Conservation (phyloP, 2,797 vertebrate species). For the Sebastiscus albofasciatus region DNA sequence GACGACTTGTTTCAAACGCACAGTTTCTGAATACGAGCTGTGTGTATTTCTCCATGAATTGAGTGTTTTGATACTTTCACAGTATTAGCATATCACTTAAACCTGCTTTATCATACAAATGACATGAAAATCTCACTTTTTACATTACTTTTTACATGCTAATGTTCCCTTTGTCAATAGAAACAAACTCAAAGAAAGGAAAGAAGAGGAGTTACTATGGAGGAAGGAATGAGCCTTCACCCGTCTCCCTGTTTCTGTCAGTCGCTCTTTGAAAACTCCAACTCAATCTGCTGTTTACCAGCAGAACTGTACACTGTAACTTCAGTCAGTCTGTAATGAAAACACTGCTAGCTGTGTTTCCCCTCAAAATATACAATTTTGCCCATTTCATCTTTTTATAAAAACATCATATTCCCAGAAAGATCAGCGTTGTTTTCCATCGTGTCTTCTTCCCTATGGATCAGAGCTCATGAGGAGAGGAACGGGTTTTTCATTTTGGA, state of each 20-base stretch:
- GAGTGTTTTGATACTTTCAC: no score
- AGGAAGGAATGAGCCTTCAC: slow-evolving; percentile 15
- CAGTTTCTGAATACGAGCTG: no score
- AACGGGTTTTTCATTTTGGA: background rate
- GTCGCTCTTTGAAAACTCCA: background rate
- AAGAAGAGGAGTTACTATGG: slow-evolving; percentile 22
- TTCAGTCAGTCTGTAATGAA: no score
- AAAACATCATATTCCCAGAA: background rate
- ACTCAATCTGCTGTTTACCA: background rate
- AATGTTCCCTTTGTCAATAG: slow-evolving; percentile 22
- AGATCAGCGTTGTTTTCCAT: background rate
- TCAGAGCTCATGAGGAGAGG: background rate
- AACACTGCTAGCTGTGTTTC: no score
- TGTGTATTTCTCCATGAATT: no score
- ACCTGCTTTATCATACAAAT: no score
- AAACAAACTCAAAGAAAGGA: slow-evolving; percentile 11
- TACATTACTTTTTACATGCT: background rate
- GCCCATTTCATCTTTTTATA: background rate
- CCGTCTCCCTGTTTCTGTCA: background rate
- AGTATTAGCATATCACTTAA: no score
- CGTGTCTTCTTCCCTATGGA: background rate
- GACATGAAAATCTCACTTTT: no score
- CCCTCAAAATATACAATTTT: background rate
- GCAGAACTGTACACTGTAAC: no score
- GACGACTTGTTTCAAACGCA: no score